Conservation (phyloP, 2,113 vertebrate genomes). For the Phalacrocorax aristotelis region DNA sequence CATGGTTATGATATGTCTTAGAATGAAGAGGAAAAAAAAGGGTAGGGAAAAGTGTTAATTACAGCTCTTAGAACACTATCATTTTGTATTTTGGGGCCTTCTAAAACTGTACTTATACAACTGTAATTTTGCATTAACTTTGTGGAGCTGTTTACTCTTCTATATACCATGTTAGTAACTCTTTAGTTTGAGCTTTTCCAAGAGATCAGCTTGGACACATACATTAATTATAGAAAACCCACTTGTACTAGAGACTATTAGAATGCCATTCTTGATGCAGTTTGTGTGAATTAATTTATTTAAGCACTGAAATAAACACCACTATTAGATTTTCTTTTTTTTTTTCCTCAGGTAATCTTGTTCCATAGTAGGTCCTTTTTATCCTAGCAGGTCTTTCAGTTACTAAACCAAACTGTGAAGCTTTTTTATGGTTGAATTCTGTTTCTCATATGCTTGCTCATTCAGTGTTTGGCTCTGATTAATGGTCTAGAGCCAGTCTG, state of each 20-base stretch:
- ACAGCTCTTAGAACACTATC: background rate
- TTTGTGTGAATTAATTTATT: background rate
- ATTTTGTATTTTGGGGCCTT: background rate
- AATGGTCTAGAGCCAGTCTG: background rate
- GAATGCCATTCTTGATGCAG: background rate
- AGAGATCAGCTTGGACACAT: background rate
- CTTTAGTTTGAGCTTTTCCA: background rate
- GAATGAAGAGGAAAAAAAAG: background rate
- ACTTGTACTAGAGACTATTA: background rate
- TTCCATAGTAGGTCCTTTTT: background rate
- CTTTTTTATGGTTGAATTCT: background rate
- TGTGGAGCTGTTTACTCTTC: background rate
- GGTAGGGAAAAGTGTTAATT: background rate
- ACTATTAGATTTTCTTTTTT: background rate
- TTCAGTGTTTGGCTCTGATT: slow-evolving; percentile 18
- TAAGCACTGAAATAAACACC: background rate
- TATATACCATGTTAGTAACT: background rate
- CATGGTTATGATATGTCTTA: background rate
- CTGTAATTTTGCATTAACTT: background rate
- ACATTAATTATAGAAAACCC: background rate
- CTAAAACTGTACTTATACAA: background rate
- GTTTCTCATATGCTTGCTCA: background rate
- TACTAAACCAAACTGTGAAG: background rate
- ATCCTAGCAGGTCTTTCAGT: background rate
- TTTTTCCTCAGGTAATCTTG: background rate